Evolutionary conservation across 2,888 invertebrate genomes (phyloP).

Genomic region (Serripes groenlandicus): DNA sequence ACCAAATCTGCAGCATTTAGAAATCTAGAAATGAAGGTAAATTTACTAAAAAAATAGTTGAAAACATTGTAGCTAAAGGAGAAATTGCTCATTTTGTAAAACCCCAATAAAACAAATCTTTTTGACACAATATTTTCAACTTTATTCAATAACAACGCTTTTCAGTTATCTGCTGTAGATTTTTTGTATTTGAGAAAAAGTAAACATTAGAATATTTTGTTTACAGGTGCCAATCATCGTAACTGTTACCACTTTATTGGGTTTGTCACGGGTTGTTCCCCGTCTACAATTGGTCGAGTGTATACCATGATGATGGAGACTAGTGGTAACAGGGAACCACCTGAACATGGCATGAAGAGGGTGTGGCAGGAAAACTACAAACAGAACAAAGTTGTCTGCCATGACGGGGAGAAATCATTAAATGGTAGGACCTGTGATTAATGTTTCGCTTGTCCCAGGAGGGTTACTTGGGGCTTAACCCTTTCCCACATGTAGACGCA

Average conservation of each 20-base stretch:
- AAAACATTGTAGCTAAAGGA: background rate
- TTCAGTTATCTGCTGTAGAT: background rate
- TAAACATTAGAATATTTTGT: background rate
- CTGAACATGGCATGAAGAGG: conserved; percentile 82
- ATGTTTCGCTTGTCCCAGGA: too few relatives aligned
- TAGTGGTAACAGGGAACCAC: conserved; percentile 82
- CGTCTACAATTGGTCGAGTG: conserved; percentile 82
- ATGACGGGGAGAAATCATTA: background rate
- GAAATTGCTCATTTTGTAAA: background rate
- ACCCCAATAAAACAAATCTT: too few relatives aligned
- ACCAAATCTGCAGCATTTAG: background rate
- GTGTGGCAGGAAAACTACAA: conserved; percentile 75
- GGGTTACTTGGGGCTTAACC: too few relatives aligned
- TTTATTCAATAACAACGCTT: background rate
- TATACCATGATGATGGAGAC: conserved; percentile 80
- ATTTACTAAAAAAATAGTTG: background rate
- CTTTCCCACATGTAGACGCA: too few relatives aligned
- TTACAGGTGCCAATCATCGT: conserved; percentile 76
- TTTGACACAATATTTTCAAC: background rate
- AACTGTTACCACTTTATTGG: conserved; percentile 85
- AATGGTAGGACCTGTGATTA: conserved; percentile 7
- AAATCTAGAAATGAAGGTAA: background rate
- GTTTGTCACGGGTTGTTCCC: conserved; percentile 84
- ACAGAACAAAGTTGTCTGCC: conserved; percentile 21
- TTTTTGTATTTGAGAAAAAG: background rate